Conservation (phyloP, 2,888 invertebrate genomes). For the Chrysodeixis includens region DNA sequence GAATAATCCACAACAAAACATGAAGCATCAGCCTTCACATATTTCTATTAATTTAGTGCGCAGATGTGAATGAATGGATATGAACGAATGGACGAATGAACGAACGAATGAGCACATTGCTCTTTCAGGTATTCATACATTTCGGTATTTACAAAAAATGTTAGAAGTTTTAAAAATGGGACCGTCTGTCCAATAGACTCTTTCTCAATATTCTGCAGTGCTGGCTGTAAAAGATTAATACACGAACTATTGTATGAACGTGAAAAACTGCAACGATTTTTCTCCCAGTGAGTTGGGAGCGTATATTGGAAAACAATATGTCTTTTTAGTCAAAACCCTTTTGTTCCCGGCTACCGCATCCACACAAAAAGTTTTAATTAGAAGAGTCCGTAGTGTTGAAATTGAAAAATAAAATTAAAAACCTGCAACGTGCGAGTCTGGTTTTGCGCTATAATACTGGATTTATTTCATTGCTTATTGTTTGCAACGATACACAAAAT, state of each 20-base stretch:
- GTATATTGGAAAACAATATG: constrained; percentile 3
- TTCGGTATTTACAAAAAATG: neutral
- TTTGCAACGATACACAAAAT: no score
- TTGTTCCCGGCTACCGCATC: neutral
- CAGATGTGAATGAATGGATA: constrained; percentile 2
- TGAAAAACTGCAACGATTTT: constrained; percentile 23
- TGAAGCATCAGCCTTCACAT: neutral
- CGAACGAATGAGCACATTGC: neutral
- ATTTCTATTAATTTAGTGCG: constrained; percentile 1
- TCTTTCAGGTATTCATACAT: neutral
- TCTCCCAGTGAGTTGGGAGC: neutral
- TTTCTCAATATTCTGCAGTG: neutral
- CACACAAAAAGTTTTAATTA: neutral
- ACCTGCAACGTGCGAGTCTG: neutral
- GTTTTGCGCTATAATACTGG: no score
- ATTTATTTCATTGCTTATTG: no score
- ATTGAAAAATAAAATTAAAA: neutral
- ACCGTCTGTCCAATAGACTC: neutral
- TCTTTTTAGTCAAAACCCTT: neutral
- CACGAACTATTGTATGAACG: constrained; percentile 5
- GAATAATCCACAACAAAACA: neutral
- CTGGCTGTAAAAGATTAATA: constrained; percentile 19
- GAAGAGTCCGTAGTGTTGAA: neutral
- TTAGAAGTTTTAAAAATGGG: neutral
- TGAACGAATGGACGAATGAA: neutral